phyloP scores from a whole-genome alignment of 2,797 vertebrate species.

The Gorsachius magnificus region DNA sequence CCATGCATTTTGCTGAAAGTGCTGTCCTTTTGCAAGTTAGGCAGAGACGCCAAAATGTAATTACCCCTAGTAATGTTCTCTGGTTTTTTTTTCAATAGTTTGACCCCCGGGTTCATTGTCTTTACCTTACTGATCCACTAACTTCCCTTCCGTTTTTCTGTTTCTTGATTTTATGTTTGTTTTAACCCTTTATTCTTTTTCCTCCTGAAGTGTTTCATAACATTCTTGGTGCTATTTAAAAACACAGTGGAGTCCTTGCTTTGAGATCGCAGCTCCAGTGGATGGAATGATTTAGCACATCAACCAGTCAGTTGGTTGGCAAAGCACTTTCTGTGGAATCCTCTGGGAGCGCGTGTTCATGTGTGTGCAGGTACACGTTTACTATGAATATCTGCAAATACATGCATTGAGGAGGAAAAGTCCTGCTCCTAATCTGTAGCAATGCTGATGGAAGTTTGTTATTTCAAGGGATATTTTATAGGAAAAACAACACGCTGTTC shows the following conservation, averaged over 20 bases:
- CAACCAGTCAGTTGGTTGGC: neutral
- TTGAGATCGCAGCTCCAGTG: neutral
- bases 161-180: fast-evolving
- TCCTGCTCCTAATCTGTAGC: fast-evolving
- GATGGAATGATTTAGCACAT: neutral
- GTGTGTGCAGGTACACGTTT: neutral
- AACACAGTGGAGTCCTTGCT: neutral
- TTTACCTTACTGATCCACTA: fast-evolving
- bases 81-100: fast-evolving
- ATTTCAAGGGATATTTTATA: neutral
- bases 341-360: neutral
- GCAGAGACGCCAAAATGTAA: neutral
- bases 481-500: neutral
- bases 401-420: fast-evolving
- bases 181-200: neutral
- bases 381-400: neutral
- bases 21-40: neutral
- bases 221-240: neutral
- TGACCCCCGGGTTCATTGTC: neutral
- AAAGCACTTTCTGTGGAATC: neutral
- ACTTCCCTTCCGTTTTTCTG: fast-evolving
- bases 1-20: fast-evolving
- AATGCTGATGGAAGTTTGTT: neutral
- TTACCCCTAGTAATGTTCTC: fast-evolving
- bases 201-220: neutral